phyloP scores from a whole-genome alignment of 2,797 vertebrate genomes.

The Ispidina picta region DNA sequence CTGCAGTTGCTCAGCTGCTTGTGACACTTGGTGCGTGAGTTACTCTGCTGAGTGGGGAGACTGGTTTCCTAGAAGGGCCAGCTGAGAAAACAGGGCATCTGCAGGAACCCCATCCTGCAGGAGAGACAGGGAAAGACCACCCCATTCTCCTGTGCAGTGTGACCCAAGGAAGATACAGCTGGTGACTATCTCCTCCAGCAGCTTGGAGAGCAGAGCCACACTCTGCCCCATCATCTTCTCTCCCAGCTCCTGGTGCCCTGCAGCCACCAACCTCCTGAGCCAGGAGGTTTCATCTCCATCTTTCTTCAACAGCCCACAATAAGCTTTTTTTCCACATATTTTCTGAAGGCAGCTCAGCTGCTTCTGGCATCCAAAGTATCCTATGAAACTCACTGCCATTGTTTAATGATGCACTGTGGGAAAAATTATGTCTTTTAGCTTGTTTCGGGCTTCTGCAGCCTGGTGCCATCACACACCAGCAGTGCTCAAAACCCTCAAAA shows the following conservation, averaged over 20 bases:
- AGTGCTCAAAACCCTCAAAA: not conserved
- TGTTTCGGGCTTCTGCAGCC: not conserved
- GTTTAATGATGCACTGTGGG: rapidly evolving
- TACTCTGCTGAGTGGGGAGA: not conserved
- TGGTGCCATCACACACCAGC: not conserved
- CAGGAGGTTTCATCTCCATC: not conserved
- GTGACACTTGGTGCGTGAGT: not conserved
- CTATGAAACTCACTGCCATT: not conserved
- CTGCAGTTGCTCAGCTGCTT: not conserved
- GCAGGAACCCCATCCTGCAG: rapidly evolving
- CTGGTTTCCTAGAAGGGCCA: not conserved
- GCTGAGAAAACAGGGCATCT: not conserved
- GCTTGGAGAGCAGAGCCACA: not conserved
- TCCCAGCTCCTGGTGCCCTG: not conserved
- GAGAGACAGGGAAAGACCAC: not conserved
- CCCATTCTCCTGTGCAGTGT: rapidly evolving
- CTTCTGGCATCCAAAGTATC: not conserved
- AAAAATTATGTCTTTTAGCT: not conserved
- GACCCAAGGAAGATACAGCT: not conserved
- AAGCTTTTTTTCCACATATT: not conserved
- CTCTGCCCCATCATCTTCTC: not conserved
- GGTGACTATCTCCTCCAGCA: not conserved
- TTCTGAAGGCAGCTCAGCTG: not conserved
- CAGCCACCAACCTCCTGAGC: not conserved
- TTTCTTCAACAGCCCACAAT: rapidly evolving